Evolutionary conservation across 1,140 invertebrate species (phyloP).

Genomic region (Steinernema feltiae): DNA sequence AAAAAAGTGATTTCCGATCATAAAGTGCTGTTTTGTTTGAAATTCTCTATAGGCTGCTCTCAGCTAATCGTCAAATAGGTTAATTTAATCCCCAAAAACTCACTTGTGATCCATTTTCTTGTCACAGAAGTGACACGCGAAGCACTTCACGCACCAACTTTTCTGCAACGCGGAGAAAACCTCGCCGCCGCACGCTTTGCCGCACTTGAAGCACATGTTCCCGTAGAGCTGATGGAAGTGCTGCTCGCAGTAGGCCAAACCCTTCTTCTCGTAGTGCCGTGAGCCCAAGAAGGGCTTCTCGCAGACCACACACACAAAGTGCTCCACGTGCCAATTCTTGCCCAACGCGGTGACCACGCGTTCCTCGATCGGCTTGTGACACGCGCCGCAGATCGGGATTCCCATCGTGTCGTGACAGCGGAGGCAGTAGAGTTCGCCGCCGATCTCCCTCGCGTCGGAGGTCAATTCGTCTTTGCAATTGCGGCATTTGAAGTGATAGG

Average conservation of each 20-base stretch:
- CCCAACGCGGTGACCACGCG: slow-evolving; percentile 91
- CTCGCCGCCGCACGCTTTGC: slow-evolving; percentile 92
- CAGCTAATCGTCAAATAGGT: too few relatives aligned
- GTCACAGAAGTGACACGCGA: slow-evolving; percentile 96
- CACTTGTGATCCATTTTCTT: slow-evolving; percentile 89
- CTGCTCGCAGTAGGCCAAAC: slow-evolving; percentile 95
- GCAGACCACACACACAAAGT: slow-evolving; percentile 98
- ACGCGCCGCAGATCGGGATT: slow-evolving; percentile 86
- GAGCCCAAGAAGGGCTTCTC: slow-evolving; percentile 98
- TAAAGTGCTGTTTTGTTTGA: background rate
- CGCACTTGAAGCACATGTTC: slow-evolving; percentile 95
- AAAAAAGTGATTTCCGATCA: too few relatives aligned
- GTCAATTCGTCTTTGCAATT: slow-evolving; percentile 62
- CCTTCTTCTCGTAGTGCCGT: slow-evolving; percentile 97
- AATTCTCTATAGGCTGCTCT: background rate
- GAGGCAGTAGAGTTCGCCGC: slow-evolving; percentile 89
- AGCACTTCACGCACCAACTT: slow-evolving; percentile 98
- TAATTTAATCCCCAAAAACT: slow-evolving; percentile 45
- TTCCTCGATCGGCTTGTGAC: slow-evolving; percentile 89
- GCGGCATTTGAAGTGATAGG: slow-evolving; percentile 96
- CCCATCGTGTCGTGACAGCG: slow-evolving; percentile 99
- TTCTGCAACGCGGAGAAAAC: slow-evolving; percentile 97
- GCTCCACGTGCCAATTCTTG: slow-evolving; percentile 99
- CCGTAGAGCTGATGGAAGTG: slow-evolving; percentile 98
- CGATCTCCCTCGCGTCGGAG: slow-evolving; percentile 85